Evolutionary conservation across 2,797 vertebrate species (phyloP), one percentile per base, ranked within the genome.

Genomic region (Lagocephalus sceleratus): DNA sequence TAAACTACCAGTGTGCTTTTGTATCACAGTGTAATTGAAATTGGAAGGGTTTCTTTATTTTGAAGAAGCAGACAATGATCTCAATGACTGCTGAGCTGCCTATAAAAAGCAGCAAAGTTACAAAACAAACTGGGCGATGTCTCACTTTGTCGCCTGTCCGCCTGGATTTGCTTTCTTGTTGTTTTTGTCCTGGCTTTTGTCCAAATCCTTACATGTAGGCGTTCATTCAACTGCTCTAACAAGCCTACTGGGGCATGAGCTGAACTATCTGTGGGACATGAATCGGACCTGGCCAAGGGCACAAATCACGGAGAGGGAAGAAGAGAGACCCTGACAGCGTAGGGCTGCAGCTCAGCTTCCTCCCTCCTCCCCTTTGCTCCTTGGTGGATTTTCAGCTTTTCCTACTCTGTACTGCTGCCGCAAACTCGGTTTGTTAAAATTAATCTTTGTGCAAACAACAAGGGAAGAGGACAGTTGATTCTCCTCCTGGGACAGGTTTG

Each of bases 231-330:
- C 79, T 83, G 79, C 81, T 83, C 73, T 85, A 87, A 88, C 84
- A 87, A 84, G 83, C 83, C 86, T 80, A 79, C 81, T 83, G 84
- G 85, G 84, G 81, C 82, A 74, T 85, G 79, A 81, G 83, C 82
- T 63, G 82, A 77, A 76, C 73, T 85, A 75, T 88, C 83, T 83
- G 82, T 76, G 83, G 85, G 86, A 84, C 85, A 83, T 75, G 81
- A 82, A 84, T 84, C 44, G 82, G 86, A 87, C 85, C 85, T 78
- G 85, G 84, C 84, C 76, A 56, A 85, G 71, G 84, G 84, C 86
- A 81, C 84, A 78, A 84, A 85, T 87, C 82, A 82, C 75, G 76
- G 63, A 15, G 47, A 70, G 68, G 71, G 83, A 75, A 72, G 79
- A 75, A 84, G 84, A 88, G 81, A 83, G 79, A 72, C 80, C 75